These are phyloP conservation scores for Cygnus atratus DNA, from an alignment of 2,113 vertebrate genomes.

Conservation along the genomic window DNA sequence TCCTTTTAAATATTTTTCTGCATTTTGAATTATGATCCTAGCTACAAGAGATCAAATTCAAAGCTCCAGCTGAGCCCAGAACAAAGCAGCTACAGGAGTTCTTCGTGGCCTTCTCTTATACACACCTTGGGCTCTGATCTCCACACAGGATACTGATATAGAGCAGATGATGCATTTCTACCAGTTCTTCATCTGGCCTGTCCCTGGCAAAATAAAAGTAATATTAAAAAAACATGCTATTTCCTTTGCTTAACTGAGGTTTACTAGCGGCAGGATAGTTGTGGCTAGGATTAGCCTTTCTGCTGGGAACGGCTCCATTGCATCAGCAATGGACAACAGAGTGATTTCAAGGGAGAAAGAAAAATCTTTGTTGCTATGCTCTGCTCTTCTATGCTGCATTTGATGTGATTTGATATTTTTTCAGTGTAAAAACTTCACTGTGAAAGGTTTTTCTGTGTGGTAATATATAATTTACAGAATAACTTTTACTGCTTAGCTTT, in stretches of 20 bases:
- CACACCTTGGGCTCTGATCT: background rate
- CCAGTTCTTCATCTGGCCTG: background rate
- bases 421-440: background rate
- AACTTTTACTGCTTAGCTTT: background rate
- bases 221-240: background rate
- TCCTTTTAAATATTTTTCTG: background rate
- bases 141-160: rapidly evolving
- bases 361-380: background rate
- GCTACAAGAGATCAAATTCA: background rate
- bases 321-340: background rate
- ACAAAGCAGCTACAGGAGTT: background rate
- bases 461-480: background rate
- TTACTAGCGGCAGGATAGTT: background rate
- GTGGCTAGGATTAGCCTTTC: background rate
- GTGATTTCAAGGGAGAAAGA: background rate
- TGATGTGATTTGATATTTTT: background rate
- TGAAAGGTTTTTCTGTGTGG: background rate
- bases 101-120: background rate
- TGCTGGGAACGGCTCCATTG: background rate
- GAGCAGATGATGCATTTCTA: background rate
- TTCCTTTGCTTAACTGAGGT: background rate
- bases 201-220: too few relatives aligned
- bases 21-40: background rate
- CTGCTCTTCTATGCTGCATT: background rate
- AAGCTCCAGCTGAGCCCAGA: background rate